Evolutionary conservation across 2,888 invertebrate genomes (phyloP).

Genomic region (Carabus problematicus): DNA sequence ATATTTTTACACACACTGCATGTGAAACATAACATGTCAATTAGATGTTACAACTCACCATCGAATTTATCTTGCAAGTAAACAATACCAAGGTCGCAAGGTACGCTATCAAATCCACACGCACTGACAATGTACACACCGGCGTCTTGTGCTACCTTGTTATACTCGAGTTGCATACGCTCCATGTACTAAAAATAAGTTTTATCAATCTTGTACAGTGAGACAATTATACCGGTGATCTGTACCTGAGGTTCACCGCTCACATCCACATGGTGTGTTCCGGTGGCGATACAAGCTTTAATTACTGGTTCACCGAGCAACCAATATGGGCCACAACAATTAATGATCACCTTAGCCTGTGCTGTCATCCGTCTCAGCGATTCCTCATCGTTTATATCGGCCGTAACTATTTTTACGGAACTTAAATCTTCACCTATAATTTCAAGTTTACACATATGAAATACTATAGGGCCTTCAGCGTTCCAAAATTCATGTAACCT

Average conservation of each 20-base stretch:
- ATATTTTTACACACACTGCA: neutral
- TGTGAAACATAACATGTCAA: neutral
- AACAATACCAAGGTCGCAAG: conserved; percentile 85
- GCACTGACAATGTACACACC: conserved; percentile 89
- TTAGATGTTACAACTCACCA: conserved; percentile 59
- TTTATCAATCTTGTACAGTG: conserved; percentile 1
- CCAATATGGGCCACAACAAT: conserved; percentile 91
- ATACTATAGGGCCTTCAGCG: no score
- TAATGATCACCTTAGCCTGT: conserved; percentile 80
- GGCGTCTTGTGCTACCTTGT: conserved; percentile 74
- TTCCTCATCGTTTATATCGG: conserved; percentile 76
- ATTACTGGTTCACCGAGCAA: conserved; percentile 91
- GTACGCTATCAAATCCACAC: conserved; percentile 94
- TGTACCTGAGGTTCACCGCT: conserved; percentile 82
- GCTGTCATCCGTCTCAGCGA: conserved; percentile 83
- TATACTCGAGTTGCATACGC: conserved; percentile 81
- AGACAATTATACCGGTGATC: conserved; percentile 9
- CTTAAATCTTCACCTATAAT: conserved; percentile 65
- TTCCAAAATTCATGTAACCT: no score
- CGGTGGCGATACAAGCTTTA: conserved; percentile 78
- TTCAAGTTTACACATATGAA: no score
- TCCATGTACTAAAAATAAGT: conserved; percentile 75
- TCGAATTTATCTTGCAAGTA: conserved; percentile 79
- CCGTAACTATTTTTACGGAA: conserved; percentile 73
- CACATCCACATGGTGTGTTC: conserved; percentile 90